Evolutionary conservation across 2,113 vertebrate genomes (phyloP), one percentile per base, ranked within the genome.

Genomic region (Columba janthina): DNA sequence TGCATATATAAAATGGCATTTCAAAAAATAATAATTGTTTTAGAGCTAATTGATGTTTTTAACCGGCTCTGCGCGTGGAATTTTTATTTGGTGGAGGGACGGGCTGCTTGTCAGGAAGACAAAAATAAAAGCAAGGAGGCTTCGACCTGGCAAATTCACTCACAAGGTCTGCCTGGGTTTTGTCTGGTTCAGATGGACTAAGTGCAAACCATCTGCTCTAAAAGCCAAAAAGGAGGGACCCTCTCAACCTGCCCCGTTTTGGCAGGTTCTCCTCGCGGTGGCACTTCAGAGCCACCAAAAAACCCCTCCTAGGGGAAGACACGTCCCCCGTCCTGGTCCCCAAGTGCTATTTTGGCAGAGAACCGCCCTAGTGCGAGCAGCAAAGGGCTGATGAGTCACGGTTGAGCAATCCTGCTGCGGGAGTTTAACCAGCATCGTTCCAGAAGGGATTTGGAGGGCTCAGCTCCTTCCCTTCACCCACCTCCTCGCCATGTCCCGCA

Each of bases 1-100:
- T 98, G 98, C 97, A 96, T 96, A 97, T 97, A 97, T 97, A 97
- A 97, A 98, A 98, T 93, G 94, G 92, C 97, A 97, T 98, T 98
- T 98, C 96, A 96, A 98, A 97, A 98, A 98, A 98, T 97, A 98
- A 98, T 98, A 97, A 98, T 98, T 98, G 98, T 97, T 98, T 97
- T 98, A 96, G 91, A 97, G 96, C 97, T 98, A 98, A 98, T 98
- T 98, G 97, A 97, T 97, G 97, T 97, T 98, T 98, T 97, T 93
- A 97, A 96, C 89, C 9, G 10, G 88, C 93, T 90, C 86, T 17
- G 86, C 96, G 96, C 12, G 0, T 48, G 81, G 96, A 96, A 96
- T 97, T 96, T 96, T 94, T 88, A 97, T 95, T 72, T 65, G 86
- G 53, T 0, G 24, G 91, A 89, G 67, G 95, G 85, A 96, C 2